Base-by-base conservation (phyloP, 2,888 invertebrate species). In the Aphidius colemani region DNA sequence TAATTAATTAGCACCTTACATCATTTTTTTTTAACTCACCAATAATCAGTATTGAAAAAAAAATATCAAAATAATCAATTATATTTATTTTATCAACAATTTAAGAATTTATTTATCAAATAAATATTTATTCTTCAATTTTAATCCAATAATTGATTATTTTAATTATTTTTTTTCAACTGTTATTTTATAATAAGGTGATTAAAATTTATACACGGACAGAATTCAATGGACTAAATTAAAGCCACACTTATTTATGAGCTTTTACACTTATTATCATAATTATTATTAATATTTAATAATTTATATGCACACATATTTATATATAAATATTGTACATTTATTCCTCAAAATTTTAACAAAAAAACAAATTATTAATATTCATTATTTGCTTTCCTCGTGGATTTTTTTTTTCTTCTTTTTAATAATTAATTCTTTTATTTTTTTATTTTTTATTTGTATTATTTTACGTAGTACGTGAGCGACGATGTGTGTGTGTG, bases 1-100 rank as follows among this genome's bases (percentile, higher is more conserved):
- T 59, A 67, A 65, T 71, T 77, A 74, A 67, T 70, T 79, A 79
- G 79, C 79, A 79, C 79, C 79, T 77, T 78, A 71, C 75, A 75
- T 78, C 76, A 75, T 74, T 72, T 74, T 75, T 68, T 49, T n/a
- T 8, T 53, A 18, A 30, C n/a, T 11, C 48, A 39, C 46, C 7
- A n/a, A 13, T 45, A 45, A 45, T 39, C 45, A 18, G 13, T 18
- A 18, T 39, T 6, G 0, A 11, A 18, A 9, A 51, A 40, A 7
- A 59, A 49, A 10, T 7, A 30, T 30, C 30, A 30, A 30, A 30
- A 30, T 5, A 30, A 30, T 4, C 30, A 30, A 30, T 30, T 5
- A 30, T 5, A 5, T 30, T 30, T 30, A 18, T 18, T 18, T 18
- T 18, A 18, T 18, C 13, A 18, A 18, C 13, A 18, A 18, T 18